Evolutionary conservation across 2,888 invertebrate species (phyloP).

Genomic region (Tachystola acroxantha): DNA sequence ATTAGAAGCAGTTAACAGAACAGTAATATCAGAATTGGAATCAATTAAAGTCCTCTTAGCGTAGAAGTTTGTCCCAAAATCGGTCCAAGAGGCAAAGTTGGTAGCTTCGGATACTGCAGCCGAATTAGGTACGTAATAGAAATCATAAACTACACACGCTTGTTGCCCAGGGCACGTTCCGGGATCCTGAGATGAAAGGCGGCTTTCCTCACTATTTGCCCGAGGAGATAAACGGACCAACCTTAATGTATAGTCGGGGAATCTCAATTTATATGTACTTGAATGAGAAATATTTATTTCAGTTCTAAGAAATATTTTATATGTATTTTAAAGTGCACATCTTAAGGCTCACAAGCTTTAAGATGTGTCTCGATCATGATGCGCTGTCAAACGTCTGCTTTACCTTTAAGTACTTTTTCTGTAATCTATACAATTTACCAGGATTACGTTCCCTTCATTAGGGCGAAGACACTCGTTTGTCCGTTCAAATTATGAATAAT

Average conservation of each 20-base stretch:
- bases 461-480: too few relatives aligned
- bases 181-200: slow-evolving; percentile 22
- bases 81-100: slow-evolving; percentile 23
- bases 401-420: too few relatives aligned
- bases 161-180: slow-evolving; percentile 27
- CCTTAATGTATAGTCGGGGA: neutral
- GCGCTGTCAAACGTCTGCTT: too few relatives aligned
- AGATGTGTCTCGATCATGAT: too few relatives aligned
- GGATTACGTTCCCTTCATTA: too few relatives aligned
- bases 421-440: too few relatives aligned
- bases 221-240: slow-evolving; percentile 18
- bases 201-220: slow-evolving; percentile 26
- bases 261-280: neutral
- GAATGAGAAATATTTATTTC: too few relatives aligned
- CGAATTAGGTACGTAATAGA: slow-evolving; percentile 25
- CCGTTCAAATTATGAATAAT: too few relatives aligned
- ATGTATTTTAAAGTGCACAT: too few relatives aligned
- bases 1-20: neutral
- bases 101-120: slow-evolving; percentile 12
- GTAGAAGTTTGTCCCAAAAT: slow-evolving; percentile 19
- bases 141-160: slow-evolving; percentile 25
- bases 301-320: too few relatives aligned
- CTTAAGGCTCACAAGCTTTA: too few relatives aligned
- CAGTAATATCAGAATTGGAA: neutral
- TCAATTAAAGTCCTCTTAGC: neutral